phyloP scores from a whole-genome alignment of 1,140 invertebrate genomes.

The Conopomorpha cramerella region DNA sequence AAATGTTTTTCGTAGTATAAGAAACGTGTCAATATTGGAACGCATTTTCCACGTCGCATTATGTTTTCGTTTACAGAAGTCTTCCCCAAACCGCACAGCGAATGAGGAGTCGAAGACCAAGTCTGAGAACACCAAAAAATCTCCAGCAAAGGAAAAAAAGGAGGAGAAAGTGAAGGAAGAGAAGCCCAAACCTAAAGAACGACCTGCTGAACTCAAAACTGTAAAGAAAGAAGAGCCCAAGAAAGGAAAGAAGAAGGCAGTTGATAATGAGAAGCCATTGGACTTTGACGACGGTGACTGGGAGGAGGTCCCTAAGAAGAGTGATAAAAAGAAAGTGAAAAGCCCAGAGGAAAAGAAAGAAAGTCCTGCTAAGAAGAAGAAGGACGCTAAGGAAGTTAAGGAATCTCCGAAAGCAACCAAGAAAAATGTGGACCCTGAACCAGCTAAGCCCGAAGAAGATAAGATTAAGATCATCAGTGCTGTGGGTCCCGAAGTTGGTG shows the following conservation, averaged over 20 bases:
- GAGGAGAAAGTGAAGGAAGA: conserved; percentile 48
- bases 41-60: not conserved
- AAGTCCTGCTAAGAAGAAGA: conserved; percentile 45
- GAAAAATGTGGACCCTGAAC: conserved; percentile 39
- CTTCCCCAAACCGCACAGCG: conserved; percentile 54
- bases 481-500: conserved; percentile 38
- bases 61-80: conserved; percentile 32
- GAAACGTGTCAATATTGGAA: not conserved
- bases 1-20: not conserved
- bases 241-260: conserved; percentile 55
- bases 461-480: conserved; percentile 37
- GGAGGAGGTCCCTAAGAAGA: conserved; percentile 72
- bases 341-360: conserved; percentile 24
- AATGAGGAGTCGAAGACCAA: conserved; percentile 50
- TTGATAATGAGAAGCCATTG: conserved; percentile 66
- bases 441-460: conserved; percentile 24
- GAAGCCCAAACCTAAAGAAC: conserved; percentile 36
- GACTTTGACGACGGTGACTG: conserved; percentile 77
- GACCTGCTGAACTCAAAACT: conserved; percentile 29
- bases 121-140: conserved; percentile 41
- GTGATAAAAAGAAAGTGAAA: conserved; percentile 65
- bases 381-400: conserved; percentile 25
- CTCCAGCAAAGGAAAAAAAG: conserved; percentile 51
- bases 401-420: too few relatives aligned
- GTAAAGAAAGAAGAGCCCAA: conserved; percentile 53